A percentile compares a stretch with the other conserved stretches of the same genome.
phyloP scores from a whole-genome alignment of 2,888 invertebrate species.

The Lymantria monacha region DNA sequence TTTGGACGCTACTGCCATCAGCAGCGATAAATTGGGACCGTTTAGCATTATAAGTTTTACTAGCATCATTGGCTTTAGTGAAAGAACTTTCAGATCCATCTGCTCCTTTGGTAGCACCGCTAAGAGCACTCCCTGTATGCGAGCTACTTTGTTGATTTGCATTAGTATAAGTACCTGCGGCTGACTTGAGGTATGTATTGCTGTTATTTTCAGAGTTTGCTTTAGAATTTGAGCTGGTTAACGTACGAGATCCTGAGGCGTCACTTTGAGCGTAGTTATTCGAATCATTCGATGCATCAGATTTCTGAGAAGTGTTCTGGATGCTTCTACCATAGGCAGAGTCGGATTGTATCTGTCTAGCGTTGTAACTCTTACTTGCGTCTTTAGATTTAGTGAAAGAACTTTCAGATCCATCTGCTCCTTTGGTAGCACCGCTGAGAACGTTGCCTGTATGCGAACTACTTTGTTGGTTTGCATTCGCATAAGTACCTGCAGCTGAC shows the following conservation, averaged over 20 bases:
- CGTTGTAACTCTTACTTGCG: not conserved
- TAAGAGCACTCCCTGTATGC: not conserved
- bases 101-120: not conserved
- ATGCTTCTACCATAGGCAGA: not conserved
- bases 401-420: not conserved
- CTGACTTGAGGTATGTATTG: not conserved
- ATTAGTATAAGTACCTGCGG: not conserved
- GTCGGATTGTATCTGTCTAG: not conserved
- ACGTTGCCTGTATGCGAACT: not conserved
- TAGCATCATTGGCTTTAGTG: not conserved
- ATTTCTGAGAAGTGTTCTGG: not conserved
- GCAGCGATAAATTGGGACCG: not conserved
- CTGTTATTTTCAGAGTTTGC: not conserved
- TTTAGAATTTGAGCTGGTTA: not conserved
- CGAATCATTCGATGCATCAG: not conserved
- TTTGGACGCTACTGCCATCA: not conserved
- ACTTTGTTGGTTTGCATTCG: not conserved
- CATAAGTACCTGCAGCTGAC: not conserved
- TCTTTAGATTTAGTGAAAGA: not conserved
- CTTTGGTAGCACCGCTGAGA: not conserved
- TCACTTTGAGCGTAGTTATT: not conserved
- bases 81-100: not conserved
- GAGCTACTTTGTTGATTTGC: not conserved
- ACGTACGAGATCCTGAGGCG: not conserved
- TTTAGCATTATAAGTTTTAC: not conserved